Percentiles rank a stretch among this genome's conserved stretches.
These are phyloP conservation scores for Ectemnius continuus DNA, from an alignment of 2,888 invertebrate species.

Conservation along the genomic window DNA sequence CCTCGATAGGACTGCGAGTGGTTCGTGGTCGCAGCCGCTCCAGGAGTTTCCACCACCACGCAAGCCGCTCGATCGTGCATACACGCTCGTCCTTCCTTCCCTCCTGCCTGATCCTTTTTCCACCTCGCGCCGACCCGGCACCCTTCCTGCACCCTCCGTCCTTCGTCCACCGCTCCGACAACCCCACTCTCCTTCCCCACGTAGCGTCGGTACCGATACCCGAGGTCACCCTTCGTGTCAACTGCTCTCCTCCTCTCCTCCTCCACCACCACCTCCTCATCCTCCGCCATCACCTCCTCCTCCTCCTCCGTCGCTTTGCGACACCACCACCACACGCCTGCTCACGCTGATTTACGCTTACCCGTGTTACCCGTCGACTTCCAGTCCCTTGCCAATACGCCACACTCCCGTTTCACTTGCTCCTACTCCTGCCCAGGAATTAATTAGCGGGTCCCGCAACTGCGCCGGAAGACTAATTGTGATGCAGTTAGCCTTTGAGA, in stretches of 20 bases:
- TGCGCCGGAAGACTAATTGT: no score
- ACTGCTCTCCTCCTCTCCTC: slow-evolving; percentile 36
- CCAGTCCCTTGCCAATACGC: no score
- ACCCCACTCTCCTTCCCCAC: slow-evolving; percentile 26
- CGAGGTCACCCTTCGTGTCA: slow-evolving; percentile 46
- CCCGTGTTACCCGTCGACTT: no score
- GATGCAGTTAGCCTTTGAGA: no score
- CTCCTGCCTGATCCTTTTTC: slow-evolving; percentile 31
- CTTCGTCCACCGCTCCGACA: slow-evolving; percentile 51
- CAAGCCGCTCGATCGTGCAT: slow-evolving; percentile 13
- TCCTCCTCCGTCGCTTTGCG: background rate
- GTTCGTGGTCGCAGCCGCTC: slow-evolving; percentile 49
- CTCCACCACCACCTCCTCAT: slow-evolving; percentile 1
- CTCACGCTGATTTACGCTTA: background rate
- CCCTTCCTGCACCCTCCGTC: slow-evolving; percentile 37
- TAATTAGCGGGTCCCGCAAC: no score
- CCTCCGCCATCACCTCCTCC: no score
- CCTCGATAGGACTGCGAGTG: slow-evolving; percentile 69
- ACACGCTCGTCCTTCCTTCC: background rate
- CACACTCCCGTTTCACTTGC: no score
- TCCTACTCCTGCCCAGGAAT: no score
- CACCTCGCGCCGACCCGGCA: background rate
- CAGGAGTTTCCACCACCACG: slow-evolving; percentile 35
- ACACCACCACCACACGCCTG: background rate
- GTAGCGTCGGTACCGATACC: background rate